These are phyloP conservation scores for Morone saxatilis DNA, from an alignment of 2,113 vertebrate genomes.

Conservation along the genomic window DNA sequence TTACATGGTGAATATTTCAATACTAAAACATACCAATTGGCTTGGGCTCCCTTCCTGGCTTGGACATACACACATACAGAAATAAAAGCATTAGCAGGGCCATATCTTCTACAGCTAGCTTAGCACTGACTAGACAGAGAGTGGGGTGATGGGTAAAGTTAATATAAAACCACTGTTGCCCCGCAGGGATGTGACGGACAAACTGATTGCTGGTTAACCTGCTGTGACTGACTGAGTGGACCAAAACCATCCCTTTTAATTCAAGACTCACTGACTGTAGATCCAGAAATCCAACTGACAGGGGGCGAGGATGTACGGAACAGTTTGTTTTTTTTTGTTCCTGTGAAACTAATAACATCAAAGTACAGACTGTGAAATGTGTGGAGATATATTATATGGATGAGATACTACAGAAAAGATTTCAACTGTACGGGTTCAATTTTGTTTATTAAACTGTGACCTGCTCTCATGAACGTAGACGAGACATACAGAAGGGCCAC, in stretches of 20 bases:
- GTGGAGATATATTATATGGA: constrained; percentile 11
- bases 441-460: constrained; percentile 58
- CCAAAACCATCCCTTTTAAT: constrained; percentile 25
- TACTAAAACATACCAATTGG: constrained; percentile 76
- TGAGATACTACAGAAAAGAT: neutral
- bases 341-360: constrained; percentile 42
- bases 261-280: too few species aligned
- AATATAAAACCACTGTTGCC: constrained; percentile 40
- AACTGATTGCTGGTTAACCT: constrained; percentile 63
- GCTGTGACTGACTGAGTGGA: constrained; percentile 54
- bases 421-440: neutral
- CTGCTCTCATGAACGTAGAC: constrained; percentile 22
- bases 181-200: constrained; percentile 51
- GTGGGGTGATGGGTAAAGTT: constrained; percentile 63
- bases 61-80: constrained; percentile 33
- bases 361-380: neutral
- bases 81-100: constrained; percentile 47
- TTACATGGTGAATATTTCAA: constrained; percentile 83
- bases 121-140: constrained; percentile 47
- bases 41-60: constrained; percentile 55
- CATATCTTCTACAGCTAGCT: constrained; percentile 60
- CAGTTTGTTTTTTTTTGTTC: neutral
- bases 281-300: neutral
- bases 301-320: neutral
- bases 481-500: constrained; percentile 37